A percentile compares a stretch with the other conserved stretches of the same genome.
Evolutionary conservation across 1,140 invertebrate genomes (phyloP).

Genomic region (Oryctes rhinoceros): DNA sequence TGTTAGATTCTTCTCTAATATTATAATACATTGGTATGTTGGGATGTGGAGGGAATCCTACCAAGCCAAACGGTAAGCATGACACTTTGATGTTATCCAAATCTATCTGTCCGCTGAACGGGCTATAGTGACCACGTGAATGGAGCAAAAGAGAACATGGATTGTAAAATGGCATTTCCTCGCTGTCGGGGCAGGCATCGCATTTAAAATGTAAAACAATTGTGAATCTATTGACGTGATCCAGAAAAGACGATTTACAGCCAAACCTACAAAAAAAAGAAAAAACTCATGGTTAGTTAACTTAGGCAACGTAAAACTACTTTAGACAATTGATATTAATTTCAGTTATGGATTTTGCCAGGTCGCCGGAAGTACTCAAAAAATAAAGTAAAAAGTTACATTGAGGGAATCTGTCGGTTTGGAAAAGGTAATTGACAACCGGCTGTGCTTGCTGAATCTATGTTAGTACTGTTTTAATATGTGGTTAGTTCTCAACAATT

Average conservation of each 20-base stretch:
- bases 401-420: too few species aligned
- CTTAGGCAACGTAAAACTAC: too few species aligned
- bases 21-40: slow-evolving; percentile 52
- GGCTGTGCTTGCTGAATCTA: too few species aligned
- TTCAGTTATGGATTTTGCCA: too few species aligned
- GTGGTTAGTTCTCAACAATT: too few species aligned
- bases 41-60: slow-evolving; percentile 51
- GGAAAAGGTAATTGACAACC: too few species aligned
- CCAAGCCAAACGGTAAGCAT: slow-evolving; percentile 49
- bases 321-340: too few species aligned
- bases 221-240: slow-evolving; percentile 54
- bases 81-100: slow-evolving; percentile 51
- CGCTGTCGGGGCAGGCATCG: slow-evolving; percentile 45
- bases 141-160: slow-evolving; percentile 56
- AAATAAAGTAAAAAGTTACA: too few species aligned
- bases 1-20: slow-evolving; percentile 47
- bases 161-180: slow-evolving; percentile 53
- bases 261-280: slow-evolving; percentile 51
- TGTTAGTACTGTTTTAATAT: too few species aligned
- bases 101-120: slow-evolving; percentile 51
- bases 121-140: slow-evolving; percentile 51
- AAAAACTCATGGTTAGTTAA: background rate
- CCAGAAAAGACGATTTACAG: slow-evolving; percentile 53
- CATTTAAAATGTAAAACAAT: slow-evolving; percentile 53
- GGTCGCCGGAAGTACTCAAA: too few species aligned